A percentile compares a stretch with the other conserved stretches of the same genome.
Evolutionary conservation across 2,113 vertebrate species (phyloP).

Genomic region (Sceloporus undulatus): DNA sequence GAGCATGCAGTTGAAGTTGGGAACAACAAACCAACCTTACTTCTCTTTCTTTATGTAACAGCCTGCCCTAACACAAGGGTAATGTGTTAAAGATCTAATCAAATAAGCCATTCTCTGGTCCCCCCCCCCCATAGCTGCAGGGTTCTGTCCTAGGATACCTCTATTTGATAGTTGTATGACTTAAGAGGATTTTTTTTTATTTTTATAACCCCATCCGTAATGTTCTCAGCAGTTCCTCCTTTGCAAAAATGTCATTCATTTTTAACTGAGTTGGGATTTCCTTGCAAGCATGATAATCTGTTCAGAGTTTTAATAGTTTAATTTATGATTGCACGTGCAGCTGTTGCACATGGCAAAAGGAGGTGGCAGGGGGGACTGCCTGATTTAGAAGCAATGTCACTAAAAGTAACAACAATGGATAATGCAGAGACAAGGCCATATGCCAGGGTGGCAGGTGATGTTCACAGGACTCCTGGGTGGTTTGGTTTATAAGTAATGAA

Average conservation of each 20-base stretch:
- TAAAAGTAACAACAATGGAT: slow-evolving; percentile 62
- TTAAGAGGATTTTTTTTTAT: neutral
- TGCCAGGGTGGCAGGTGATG: slow-evolving; percentile 44
- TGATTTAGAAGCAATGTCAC: slow-evolving; percentile 56
- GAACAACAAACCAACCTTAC: too few relatives aligned
- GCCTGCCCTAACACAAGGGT: neutral
- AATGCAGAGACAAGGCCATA: slow-evolving; percentile 54
- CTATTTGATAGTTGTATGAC: neutral
- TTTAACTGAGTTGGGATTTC: slow-evolving; percentile 57
- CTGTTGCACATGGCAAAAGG: slow-evolving; percentile 55
- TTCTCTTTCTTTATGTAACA: neutral
- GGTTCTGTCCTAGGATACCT: neutral
- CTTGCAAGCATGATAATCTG: slow-evolving; percentile 60
- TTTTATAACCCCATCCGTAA: slow-evolving; percentile 8
- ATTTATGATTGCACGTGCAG: slow-evolving; percentile 60
- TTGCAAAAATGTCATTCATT: slow-evolving; percentile 14
- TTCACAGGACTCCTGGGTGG: slow-evolving; percentile 49
- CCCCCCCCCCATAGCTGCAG: neutral
- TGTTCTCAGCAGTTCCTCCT: slow-evolving; percentile 34
- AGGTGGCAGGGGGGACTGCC: slow-evolving; percentile 11
- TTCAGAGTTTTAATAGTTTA: slow-evolving; percentile 62
- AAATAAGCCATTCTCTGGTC: neutral
- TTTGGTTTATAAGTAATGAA: slow-evolving; percentile 64
- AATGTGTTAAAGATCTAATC: neutral
- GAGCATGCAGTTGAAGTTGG: too few relatives aligned